Conservation (phyloP, 2,797 vertebrate species). For the Pseudomugil tenellus region DNA sequence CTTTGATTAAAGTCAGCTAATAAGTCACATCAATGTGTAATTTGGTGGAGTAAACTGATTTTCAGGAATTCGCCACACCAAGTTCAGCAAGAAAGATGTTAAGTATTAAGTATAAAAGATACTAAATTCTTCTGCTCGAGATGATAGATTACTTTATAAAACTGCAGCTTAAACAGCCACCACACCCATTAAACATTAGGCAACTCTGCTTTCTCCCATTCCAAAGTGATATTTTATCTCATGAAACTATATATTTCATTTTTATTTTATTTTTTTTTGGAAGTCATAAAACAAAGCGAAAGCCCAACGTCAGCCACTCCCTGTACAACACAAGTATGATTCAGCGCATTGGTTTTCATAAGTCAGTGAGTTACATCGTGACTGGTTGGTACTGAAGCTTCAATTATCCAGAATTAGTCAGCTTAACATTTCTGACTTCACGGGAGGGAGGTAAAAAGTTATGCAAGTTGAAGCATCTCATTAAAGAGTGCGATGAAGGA, state of each 20-base stretch:
- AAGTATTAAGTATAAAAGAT: not conserved
- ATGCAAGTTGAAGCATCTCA: slow-evolving; percentile 42
- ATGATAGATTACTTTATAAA: slow-evolving; percentile 1
- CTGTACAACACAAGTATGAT: slow-evolving; percentile 4
- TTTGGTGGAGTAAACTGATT: not conserved
- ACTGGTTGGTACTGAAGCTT: slow-evolving; percentile 16
- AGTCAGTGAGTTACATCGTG: slow-evolving; percentile 11
- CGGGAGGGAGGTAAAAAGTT: slow-evolving; percentile 49
- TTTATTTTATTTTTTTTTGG: not conserved
- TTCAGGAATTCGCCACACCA: not conserved
- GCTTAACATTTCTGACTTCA: slow-evolving; percentile 34
- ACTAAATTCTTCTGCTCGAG: not conserved
- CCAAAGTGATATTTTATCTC: slow-evolving; percentile 6
- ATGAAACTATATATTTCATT: slow-evolving; percentile 3
- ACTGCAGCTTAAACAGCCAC: not conserved
- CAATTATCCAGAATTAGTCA: slow-evolving; percentile 34
- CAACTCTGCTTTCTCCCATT: not conserved
- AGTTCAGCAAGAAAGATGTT: not conserved
- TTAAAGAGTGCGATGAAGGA: slow-evolving; percentile 38
- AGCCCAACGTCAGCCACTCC: not conserved
- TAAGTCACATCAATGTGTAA: not conserved
- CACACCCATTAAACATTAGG: not conserved
- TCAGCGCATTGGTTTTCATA: slow-evolving; percentile 21
- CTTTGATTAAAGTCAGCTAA: not conserved
- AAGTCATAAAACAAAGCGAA: slow-evolving; percentile 1